Base-by-base conservation (phyloP, 2,888 invertebrate species). In the Galerucella nymphaeae region DNA sequence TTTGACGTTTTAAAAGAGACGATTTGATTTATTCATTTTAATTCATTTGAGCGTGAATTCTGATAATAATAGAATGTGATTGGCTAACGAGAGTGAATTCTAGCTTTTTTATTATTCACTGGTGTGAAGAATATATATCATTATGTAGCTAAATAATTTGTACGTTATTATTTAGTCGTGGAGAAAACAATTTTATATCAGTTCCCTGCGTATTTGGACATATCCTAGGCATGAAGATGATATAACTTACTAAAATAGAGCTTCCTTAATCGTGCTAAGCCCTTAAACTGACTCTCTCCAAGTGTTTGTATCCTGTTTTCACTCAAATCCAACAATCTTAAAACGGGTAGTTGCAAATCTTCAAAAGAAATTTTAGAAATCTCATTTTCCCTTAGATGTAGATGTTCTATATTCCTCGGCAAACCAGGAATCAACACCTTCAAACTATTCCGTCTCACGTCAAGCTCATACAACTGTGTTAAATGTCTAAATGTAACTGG, bases 401-500 rank as follows among this genome's bases (percentile, higher is more conserved):
- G 86, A 76, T 94, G 91, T 83, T 95, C 95, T 66, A 95, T 87
- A 57, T 93, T 93, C 79, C 91, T 88, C 0, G 95, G 95, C 66
- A 95, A 86, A 0, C 94, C 94, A 1, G 93, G 92, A n/a, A 94
- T 90, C 76, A 95, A 90, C 80, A 93, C 92, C n/a, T 91, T 86
- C 74, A 96, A 83, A 71, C 90, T 89, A 84, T 96, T 96, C 77
- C 88, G 88, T 80, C 93, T 93, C 0, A 92, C 89, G 83, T 96
- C 96, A 38, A 96, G 86, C 85, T 94, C 94, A 79, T 93, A 95
- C 0, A 96, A 88, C 76, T 92, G 91, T 64, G 90, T 89, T 67
- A 96, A 85, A 80, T 93, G 93, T 72, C 92, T 88, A 79, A 96
- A 93, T 0, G 94, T 94, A 23, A 93, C 90, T 2, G 94, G 92